Base-by-base conservation (phyloP, 2,888 invertebrate genomes). In the Agonopterix arenella region DNA sequence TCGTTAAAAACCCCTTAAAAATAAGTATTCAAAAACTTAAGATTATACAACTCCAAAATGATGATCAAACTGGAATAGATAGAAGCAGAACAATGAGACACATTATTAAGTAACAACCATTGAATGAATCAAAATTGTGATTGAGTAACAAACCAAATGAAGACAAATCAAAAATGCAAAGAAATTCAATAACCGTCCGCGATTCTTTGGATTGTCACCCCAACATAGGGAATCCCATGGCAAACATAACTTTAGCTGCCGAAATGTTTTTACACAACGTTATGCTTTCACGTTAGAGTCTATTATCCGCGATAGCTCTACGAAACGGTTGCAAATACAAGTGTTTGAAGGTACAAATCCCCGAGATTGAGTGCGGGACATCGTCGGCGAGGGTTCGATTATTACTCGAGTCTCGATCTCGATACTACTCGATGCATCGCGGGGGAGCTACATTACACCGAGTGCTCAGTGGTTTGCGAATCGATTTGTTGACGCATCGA, bases 161-260 rank as follows among this genome's bases (percentile, higher is more conserved):
- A 77, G 74, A 75, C 70, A 77, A 83, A 82, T 81, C 73, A 81
- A 84, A 82, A 82, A 79, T 79, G 77, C 75, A 78, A 80, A 84
- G 80, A 84, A 82, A 84, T 84, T 85, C 83, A 84, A 85, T 84
- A 84, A 84, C 75, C 73, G 72, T 76, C 75, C 68, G 59, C 70
- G 73, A 76, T 80, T 84, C 79, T 82, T 78, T 77, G 73, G 73
- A 77, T 81, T 84, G 83, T 84, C 83, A 80, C 84, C 83, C 82
- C 73, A 76, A 73, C 72, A 73, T 65, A 69, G 68, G 66, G 70
- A 70, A 64, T 69, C 64, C 62, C 60, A 61, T 47, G 50, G 64
- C 66, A 60, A 66, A 56, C 51, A 49, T 55, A 57, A 41, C 40
- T 49, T 54, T 52, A 49, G 46, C 49, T 13, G n/a, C 5, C 3